Evolutionary conservation across 1,140 invertebrate genomes (phyloP).

Genomic region (Nasonia giraulti): DNA sequence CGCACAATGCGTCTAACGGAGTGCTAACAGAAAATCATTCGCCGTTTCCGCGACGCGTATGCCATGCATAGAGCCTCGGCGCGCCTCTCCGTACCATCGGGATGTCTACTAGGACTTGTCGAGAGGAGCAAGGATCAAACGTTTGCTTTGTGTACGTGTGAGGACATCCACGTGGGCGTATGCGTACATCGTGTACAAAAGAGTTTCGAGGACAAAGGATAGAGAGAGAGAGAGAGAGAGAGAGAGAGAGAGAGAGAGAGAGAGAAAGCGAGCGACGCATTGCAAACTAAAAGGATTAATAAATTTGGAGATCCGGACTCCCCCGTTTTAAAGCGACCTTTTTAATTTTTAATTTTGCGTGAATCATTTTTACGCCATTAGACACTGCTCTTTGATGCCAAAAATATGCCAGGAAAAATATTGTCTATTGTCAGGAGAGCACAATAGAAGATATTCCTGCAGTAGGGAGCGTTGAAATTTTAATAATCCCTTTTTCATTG

Average conservation of each 20-base stretch:
- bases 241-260: conserved; percentile 14
- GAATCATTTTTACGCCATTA: too few relatives aligned
- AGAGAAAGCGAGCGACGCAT: conserved; percentile 6
- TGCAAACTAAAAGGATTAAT: neutral
- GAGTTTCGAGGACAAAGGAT: neutral
- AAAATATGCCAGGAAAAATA: neutral
- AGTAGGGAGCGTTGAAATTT: neutral
- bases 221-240: conserved; percentile 2
- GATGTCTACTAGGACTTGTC: conserved; percentile 45
- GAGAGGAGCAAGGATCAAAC: conserved; percentile 31
- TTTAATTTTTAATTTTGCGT: too few relatives aligned
- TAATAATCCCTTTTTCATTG: neutral
- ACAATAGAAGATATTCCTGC: neutral
- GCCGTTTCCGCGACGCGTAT: neutral
- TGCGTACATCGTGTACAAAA: neutral
- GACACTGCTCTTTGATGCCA: too few relatives aligned
- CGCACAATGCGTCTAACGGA: conserved; percentile 39
- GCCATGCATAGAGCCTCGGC: conserved; percentile 3
- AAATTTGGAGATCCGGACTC: neutral
- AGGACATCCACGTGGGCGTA: neutral
- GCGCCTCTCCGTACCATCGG: conserved; percentile 46
- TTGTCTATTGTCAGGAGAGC: too few relatives aligned
- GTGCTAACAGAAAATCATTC: conserved; percentile 38
- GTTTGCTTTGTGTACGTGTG: neutral
- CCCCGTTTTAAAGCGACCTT: too few relatives aligned